Evolutionary conservation across 1,140 invertebrate species (phyloP).

Genomic region (Brachionus rotundiformis): DNA sequence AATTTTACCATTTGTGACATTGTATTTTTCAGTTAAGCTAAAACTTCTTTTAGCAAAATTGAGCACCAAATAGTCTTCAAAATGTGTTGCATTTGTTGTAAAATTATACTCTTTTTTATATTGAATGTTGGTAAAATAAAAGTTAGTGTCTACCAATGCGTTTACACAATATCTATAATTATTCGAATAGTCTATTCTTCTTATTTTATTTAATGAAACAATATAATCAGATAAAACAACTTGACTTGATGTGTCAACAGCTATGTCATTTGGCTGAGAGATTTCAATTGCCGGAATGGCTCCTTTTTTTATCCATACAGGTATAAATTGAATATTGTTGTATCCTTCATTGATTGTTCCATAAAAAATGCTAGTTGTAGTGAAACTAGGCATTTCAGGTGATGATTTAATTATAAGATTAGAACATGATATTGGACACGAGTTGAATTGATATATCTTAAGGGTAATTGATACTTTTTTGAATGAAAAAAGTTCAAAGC

Average conservation of each 20-base stretch:
- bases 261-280: background rate
- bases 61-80: too few species aligned
- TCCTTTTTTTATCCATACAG: constrained; percentile 15
- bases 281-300: background rate
- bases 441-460: background rate
- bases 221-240: background rate
- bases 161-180: background rate
- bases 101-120: background rate
- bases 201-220: background rate
- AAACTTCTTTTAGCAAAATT: background rate
- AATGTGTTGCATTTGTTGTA: background rate
- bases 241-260: background rate
- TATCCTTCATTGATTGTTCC: background rate
- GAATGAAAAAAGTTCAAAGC: background rate
- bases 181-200: background rate
- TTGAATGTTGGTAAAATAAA: background rate
- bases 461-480: background rate
- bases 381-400: background rate
- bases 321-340: background rate
- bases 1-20: constrained; percentile 1
- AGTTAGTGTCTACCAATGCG: background rate
- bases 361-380: too few species aligned
- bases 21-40: background rate
- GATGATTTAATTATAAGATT: background rate
- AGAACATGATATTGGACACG: background rate